These are phyloP conservation scores for Ctenodactylus gundi DNA, from an alignment of 2,113 vertebrate species.

Conservation along the genomic window DNA sequence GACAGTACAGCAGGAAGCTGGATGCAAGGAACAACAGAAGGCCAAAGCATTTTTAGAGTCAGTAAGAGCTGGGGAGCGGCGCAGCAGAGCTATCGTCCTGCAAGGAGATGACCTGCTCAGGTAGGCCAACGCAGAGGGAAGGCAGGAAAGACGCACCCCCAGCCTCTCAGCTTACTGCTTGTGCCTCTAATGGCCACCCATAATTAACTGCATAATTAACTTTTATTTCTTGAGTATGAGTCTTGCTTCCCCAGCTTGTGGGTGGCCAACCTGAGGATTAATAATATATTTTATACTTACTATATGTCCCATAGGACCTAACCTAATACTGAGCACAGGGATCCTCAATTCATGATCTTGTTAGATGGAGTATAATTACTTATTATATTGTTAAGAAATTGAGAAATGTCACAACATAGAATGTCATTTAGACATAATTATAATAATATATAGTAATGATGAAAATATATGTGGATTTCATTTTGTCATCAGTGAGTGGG, in stretches of 20 bases:
- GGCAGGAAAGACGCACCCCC: not conserved
- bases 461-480: not conserved
- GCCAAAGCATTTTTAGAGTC: not conserved
- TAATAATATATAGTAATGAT: not conserved
- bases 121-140: not conserved
- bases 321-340: not conserved
- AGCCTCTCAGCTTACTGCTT: not conserved
- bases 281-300: not conserved
- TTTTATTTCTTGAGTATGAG: not conserved
- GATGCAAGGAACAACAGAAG: not conserved
- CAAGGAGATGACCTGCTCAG: not conserved
- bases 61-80: not conserved
- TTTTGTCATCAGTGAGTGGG: not conserved
- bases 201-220: not conserved
- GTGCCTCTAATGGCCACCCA: not conserved
- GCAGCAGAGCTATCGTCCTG: not conserved
- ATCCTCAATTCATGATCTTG: not conserved
- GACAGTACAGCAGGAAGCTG: not conserved
- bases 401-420: not conserved
- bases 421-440: not conserved
- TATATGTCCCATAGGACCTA: not conserved
- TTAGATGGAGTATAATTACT: constrained; percentile 2
- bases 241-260: not conserved
- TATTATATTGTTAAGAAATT: not conserved
- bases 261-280: not conserved